These are phyloP conservation scores for Hoplostethus mediterraneus DNA, from an alignment of 2,797 vertebrate genomes.

Conservation along the genomic window DNA sequence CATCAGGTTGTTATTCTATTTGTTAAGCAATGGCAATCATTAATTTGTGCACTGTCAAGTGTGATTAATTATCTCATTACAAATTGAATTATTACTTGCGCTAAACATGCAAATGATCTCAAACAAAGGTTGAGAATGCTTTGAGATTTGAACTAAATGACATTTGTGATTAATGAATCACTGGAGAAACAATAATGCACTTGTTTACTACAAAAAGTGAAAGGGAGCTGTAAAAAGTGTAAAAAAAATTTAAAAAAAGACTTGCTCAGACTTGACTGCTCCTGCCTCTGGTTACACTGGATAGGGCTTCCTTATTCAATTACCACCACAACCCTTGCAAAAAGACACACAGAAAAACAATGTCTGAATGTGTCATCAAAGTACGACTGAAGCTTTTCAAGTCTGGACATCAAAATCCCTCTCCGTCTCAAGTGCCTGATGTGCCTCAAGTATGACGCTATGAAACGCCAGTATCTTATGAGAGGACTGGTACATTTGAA, in stretches of 20 bases:
- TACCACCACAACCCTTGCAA: slow-evolving; percentile 12
- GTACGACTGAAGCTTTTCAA: slow-evolving; percentile 9
- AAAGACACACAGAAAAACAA: slow-evolving; percentile 13
- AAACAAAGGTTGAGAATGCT: slow-evolving; percentile 67
- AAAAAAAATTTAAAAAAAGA: slow-evolving; percentile 40
- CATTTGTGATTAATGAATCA: slow-evolving; percentile 71
- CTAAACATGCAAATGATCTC: slow-evolving; percentile 77
- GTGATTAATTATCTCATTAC: slow-evolving; percentile 83
- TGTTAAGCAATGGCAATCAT: slow-evolving; percentile 68
- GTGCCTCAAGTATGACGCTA: slow-evolving; percentile 3
- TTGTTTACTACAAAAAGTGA: slow-evolving; percentile 55
- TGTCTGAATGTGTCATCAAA: slow-evolving; percentile 19
- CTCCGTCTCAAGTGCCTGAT: slow-evolving; percentile 5
- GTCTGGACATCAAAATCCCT: neutral
- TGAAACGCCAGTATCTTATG: slow-evolving; percentile 1
- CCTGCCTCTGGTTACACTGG: slow-evolving; percentile 8
- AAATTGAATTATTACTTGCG: slow-evolving; percentile 74
- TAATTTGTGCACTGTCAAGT: slow-evolving; percentile 73
- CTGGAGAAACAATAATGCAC: slow-evolving; percentile 48
- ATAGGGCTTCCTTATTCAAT: slow-evolving; percentile 19
- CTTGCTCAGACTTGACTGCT: slow-evolving; percentile 35
- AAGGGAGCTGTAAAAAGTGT: slow-evolving; percentile 16
- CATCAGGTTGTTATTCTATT: slow-evolving; percentile 51
- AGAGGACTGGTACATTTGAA: slow-evolving; percentile 27
- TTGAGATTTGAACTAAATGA: slow-evolving; percentile 62